Percentiles rank a stretch among this genome's conserved stretches.
phyloP scores from a whole-genome alignment of 2,888 invertebrate species.

The Piscicola geometra region DNA sequence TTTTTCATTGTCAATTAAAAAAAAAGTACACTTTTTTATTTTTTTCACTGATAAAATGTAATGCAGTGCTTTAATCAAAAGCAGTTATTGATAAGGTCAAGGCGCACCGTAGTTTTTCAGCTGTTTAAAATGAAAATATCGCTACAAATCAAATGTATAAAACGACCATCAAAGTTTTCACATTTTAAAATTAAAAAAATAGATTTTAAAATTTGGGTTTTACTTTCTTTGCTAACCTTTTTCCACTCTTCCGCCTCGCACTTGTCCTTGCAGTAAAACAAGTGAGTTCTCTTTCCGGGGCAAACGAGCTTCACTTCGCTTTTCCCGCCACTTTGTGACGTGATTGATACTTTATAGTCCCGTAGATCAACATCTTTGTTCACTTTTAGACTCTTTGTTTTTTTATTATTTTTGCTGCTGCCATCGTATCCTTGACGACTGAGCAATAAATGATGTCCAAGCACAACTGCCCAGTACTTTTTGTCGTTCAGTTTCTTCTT shows the following conservation, averaged over 20 bases:
- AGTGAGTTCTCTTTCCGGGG: conserved; percentile 6
- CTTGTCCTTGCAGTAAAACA: conserved; percentile 5
- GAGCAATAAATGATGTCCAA: not conserved
- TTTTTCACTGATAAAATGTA: too few species aligned
- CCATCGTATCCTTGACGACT: not conserved
- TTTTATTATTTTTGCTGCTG: not conserved
- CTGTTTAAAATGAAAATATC: too few species aligned
- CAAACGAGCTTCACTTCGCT: not conserved
- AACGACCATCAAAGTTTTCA: too few species aligned
- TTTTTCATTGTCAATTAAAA: too few species aligned
- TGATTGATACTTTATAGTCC: conserved; percentile 5
- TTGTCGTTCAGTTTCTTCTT: not conserved
- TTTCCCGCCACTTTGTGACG: not conserved
- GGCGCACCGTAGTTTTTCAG: too few species aligned
- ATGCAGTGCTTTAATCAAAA: too few species aligned
- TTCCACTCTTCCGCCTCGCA: not conserved
- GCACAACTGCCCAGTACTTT: not conserved
- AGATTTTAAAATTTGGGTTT: too few species aligned
- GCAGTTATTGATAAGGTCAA: too few species aligned
- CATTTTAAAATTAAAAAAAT: too few species aligned
- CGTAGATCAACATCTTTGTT: not conserved
- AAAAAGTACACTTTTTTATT: too few species aligned
- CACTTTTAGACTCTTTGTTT: not conserved
- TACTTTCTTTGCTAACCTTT: too few species aligned
- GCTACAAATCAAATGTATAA: too few species aligned